Evolutionary conservation across 2,113 vertebrate genomes (phyloP).

Genomic region (Ageneiosus marmoratus): DNA sequence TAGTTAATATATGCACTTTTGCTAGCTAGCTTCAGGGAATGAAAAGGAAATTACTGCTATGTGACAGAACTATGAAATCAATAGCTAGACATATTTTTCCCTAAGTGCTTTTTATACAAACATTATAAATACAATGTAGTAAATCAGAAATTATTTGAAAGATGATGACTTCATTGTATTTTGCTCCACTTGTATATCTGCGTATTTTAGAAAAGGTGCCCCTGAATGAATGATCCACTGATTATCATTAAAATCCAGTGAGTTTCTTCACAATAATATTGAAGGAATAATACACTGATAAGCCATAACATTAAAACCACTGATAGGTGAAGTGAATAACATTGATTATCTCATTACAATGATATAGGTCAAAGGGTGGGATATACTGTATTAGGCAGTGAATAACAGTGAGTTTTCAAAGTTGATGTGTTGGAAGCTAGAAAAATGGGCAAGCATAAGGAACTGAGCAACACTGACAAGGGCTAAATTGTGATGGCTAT

Average conservation of each 20-base stretch:
- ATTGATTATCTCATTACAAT: too few species aligned
- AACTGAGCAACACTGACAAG: too few species aligned
- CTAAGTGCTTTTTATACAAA: not conserved
- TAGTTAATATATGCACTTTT: not conserved
- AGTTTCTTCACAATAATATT: not conserved
- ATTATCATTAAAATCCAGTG: not conserved
- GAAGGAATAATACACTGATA: not conserved
- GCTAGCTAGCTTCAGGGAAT: not conserved
- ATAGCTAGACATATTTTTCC: not conserved
- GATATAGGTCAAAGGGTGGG: too few species aligned
- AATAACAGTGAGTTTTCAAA: too few species aligned
- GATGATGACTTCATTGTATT: not conserved
- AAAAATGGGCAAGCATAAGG: too few species aligned
- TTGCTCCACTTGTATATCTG: not conserved
- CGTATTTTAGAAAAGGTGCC: not conserved
- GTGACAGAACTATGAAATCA: not conserved
- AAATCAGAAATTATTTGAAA: not conserved
- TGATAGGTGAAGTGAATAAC: too few species aligned
- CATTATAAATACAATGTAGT: not conserved
- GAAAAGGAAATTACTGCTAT: too few species aligned
- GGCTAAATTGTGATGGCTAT: too few species aligned
- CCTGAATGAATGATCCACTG: not conserved
- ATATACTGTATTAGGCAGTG: too few species aligned
- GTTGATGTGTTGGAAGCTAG: too few species aligned
- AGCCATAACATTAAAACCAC: too few species aligned